Evolutionary conservation across 2,113 vertebrate genomes (phyloP).

Genomic region (Entomyzon cyanotis): DNA sequence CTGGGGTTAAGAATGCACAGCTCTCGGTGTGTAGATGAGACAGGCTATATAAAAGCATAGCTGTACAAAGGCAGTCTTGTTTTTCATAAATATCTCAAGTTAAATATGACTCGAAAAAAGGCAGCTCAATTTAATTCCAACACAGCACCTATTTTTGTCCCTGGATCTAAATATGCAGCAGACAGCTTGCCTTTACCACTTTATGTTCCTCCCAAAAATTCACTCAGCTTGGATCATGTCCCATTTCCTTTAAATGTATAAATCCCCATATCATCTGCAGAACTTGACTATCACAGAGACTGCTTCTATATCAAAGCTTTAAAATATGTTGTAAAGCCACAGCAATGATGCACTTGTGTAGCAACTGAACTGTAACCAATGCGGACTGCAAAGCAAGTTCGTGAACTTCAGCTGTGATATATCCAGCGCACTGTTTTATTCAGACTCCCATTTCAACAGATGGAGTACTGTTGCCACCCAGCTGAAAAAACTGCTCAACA

Average conservation of each 20-base stretch:
- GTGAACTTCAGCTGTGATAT: constrained; percentile 47
- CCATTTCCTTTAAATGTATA: constrained; percentile 12
- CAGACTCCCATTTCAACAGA: constrained; percentile 7
- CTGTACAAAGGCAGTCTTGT: neutral
- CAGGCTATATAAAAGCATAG: neutral
- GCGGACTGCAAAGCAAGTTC: constrained; percentile 33
- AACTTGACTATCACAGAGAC: constrained; percentile 34
- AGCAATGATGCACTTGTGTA: constrained; percentile 3
- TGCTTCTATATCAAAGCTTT: constrained; percentile 32
- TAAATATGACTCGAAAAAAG: neutral
- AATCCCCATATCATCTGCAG: constrained; percentile 39
- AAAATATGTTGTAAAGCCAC: constrained; percentile 55
- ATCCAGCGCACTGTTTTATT: neutral
- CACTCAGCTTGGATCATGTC: constrained; percentile 17
- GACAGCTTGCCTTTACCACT: neutral
- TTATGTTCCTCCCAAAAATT: neutral
- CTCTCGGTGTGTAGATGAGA: neutral
- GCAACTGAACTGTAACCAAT: constrained; percentile 56
- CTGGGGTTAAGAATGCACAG: neutral
- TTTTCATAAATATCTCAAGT: neutral
- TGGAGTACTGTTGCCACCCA: neutral
- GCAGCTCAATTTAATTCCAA: neutral
- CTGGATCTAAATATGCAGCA: neutral
- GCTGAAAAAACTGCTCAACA: neutral
- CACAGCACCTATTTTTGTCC: neutral